These are phyloP conservation scores for Aporophyla nigra DNA, from an alignment of 2,888 invertebrate species.

Conservation along the genomic window DNA sequence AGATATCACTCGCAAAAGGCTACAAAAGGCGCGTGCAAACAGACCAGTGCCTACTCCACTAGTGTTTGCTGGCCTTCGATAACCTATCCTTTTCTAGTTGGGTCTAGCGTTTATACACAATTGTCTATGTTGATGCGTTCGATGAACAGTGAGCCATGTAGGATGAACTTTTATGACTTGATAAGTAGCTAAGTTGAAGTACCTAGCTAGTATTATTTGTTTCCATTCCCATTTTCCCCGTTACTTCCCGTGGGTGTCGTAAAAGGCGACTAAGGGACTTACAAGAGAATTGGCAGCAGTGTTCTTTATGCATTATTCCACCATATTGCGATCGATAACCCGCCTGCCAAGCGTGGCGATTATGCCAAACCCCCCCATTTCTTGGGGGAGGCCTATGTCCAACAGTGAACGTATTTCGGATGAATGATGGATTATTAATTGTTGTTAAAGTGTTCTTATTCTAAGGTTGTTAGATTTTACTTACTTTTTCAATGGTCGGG, in stretches of 20 bases:
- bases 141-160: neutral
- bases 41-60: neutral
- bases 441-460: neutral
- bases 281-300: too few species aligned
- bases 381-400: too few species aligned
- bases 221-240: too few species aligned
- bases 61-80: constrained; percentile 36
- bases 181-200: neutral
- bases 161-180: neutral
- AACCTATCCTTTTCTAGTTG: constrained; percentile 24
- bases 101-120: constrained; percentile 34
- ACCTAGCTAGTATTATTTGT: too few species aligned
- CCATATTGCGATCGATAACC: too few species aligned
- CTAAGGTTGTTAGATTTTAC: neutral
- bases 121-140: neutral
- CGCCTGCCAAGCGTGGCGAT: too few species aligned
- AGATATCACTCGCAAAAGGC: neutral
- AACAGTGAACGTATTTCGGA: too few species aligned
- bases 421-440: too few species aligned
- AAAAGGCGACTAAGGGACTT: too few species aligned
- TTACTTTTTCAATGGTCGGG: neutral
- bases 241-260: too few species aligned
- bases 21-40: constrained; percentile 20
- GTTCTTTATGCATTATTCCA: too few species aligned
- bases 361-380: too few species aligned